Evolutionary conservation across 2,113 vertebrate genomes (phyloP), one percentile per base, ranked within the genome.

Genomic region (Cyprinodon variegatus): DNA sequence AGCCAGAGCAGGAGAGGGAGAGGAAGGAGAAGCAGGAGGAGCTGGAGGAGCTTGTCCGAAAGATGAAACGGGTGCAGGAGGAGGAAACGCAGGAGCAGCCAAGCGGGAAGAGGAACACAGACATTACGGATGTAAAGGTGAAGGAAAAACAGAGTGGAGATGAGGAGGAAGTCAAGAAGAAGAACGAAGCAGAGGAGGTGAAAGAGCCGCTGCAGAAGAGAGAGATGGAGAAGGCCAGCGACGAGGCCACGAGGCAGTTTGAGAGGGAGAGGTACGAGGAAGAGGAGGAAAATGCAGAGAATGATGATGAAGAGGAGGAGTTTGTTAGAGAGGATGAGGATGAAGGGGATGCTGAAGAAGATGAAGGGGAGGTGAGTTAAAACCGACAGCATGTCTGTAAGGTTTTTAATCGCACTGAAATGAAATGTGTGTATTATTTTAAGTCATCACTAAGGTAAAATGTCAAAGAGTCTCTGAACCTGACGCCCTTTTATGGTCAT

Each of bases 221-320:
- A 20, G 89, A 94, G 92, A 93, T 94, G 74, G 95, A 96, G 90
- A 94, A 95, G 41, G 94, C 93, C 37, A 95, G 95, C 0, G 93
- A 96, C 0, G 92, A 96, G 70, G 93, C 95, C 76, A 95, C 91
- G 0, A 81, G 92, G 40, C 95, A 94, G 92, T 95, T 95, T 69
- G 91, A 95, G 78, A 82, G 61, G 84, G 94, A 90, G 83, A 84
- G 83, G 2, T 76, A 86, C 68, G 83, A 91, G 76, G 77, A 80
- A 0, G 91, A 84, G 0, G 80, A 90, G 9, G 86, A 91, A 1
- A 78, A 87, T 3, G 72, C 89, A 4, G 86, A 61, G 6, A 84
- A 86, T 1, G 90, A 83, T 0, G 91, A 82, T 15, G 89, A 93
- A 12, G 66, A 82, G 12, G 83, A 88, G 3, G 90, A 90, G 0